phyloP scores from a whole-genome alignment of 1,140 invertebrate genomes.

The Drosophila ogumai region DNA sequence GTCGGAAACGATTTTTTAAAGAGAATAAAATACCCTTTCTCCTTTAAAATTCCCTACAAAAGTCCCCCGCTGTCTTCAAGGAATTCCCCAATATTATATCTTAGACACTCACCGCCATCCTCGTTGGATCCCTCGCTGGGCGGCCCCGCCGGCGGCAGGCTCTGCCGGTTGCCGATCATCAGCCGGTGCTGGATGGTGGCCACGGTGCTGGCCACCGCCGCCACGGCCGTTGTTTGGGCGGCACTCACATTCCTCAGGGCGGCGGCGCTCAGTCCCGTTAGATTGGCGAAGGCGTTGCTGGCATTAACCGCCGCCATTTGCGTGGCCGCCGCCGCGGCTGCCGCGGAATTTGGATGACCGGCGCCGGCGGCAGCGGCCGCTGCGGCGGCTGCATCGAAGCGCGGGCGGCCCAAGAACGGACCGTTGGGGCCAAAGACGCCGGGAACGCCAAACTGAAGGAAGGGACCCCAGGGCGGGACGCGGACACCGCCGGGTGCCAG shows the following conservation, averaged over 20 bases:
- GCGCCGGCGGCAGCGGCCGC: slow-evolving; percentile 42
- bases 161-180: slow-evolving; percentile 82
- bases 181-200: slow-evolving; percentile 82
- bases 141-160: slow-evolving; percentile 80
- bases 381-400: slow-evolving; percentile 62
- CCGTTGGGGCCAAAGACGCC: slow-evolving; percentile 84
- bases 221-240: slow-evolving; percentile 77
- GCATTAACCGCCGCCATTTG: slow-evolving; percentile 81
- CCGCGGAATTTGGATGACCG: slow-evolving; percentile 55
- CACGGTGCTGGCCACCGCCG: slow-evolving; percentile 78
- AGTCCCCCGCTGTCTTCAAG: background rate
- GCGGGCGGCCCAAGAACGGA: slow-evolving; percentile 76
- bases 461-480: slow-evolving; percentile 85
- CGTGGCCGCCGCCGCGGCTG: slow-evolving; percentile 73
- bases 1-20: background rate
- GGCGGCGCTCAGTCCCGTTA: slow-evolving; percentile 81
- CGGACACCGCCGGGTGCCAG: slow-evolving; percentile 86
- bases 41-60: background rate
- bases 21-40: background rate
- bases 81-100: background rate
- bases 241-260: slow-evolving; percentile 79
- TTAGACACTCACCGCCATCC: slow-evolving; percentile 85
- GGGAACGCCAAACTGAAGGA: slow-evolving; percentile 87
- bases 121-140: slow-evolving; percentile 87
- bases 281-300: slow-evolving; percentile 82